Base-by-base conservation (phyloP, 2,797 vertebrate genomes). In the Argentina silus region DNA sequence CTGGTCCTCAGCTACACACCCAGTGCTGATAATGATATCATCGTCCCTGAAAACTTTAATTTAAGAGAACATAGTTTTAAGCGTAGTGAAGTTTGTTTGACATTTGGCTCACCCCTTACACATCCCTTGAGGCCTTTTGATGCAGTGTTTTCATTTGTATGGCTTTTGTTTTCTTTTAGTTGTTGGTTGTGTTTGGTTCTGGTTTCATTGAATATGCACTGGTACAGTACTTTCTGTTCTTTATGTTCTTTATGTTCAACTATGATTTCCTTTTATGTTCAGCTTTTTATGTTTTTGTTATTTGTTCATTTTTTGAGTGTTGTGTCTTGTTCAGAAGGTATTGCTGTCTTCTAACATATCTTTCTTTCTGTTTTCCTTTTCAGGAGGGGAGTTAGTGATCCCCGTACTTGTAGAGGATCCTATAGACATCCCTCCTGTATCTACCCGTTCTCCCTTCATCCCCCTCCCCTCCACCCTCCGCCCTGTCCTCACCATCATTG, bases 381-480 rank as follows among this genome's bases (percentile, higher is more conserved):
- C 93, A 99, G 98, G 98, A 99, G 98, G 96, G 96, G 98, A 99
- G 94, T 95, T 99, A 99, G 96, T 99, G 92, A 95, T 98, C 90
- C 98, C 98, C 90, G 92, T 98, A 89, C 95, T 98, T 95, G 95
- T 98, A 92, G 97, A 99, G 96, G 98, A 98, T 89, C 97, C 97
- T 93, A 94, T 99, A 98, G 97, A 96, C 93, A 96, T 94, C 94
- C 97, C 96, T 94, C 95, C 96, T 94, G 94, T 97, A 93, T 96
- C 95, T 95, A 96, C 97, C 95, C 97, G 93, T 95, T 94, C 95
- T 93, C 96, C 97, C 88, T 98, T 95, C 96, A 98, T 98, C 91
- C 95, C 96, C 92, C 92, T 96, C 77, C 92, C 94, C 91, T 92
- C 95, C 89, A 95, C 95, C 94, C 93, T 96, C 83, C 95, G 89